phyloP scores from a whole-genome alignment of 2,797 vertebrate genomes.

The Syncerus caffer region DNA sequence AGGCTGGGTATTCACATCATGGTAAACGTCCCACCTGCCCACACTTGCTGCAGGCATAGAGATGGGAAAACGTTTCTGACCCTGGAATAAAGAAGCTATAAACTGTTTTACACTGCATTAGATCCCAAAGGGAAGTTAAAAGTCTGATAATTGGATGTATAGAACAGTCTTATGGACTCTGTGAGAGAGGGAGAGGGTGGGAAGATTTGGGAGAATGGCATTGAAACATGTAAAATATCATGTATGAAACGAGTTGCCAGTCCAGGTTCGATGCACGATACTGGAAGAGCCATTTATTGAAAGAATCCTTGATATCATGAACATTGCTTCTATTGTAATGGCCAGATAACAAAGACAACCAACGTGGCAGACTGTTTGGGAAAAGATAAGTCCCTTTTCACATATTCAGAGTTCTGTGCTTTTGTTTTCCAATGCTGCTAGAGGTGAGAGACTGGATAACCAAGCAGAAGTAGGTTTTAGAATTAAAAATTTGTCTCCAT shows the following conservation, averaged over 20 bases:
- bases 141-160: background rate
- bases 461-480: background rate
- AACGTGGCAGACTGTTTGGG: background rate
- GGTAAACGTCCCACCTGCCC: background rate
- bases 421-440: background rate
- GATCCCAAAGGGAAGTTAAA: conserved; percentile 36
- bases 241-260: no score
- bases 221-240: no score
- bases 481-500: background rate
- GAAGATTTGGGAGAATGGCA: no score
- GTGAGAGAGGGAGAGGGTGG: no score
- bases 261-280: no score
- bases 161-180: no score
- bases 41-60: background rate
- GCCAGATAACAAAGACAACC: background rate
- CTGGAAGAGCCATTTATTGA: conserved; percentile 27
- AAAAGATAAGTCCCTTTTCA: background rate
- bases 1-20: background rate
- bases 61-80: conserved; percentile 1
- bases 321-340: background rate
- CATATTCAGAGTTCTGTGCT: background rate
- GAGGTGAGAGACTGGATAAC: background rate
- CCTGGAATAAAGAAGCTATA: conserved; percentile 2
- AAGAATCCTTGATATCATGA: background rate
- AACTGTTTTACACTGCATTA: conserved; percentile 39